Evolutionary conservation across 2,888 invertebrate species (phyloP), one percentile per base, ranked within the genome.

Genomic region (Blastobasis adustella): DNA sequence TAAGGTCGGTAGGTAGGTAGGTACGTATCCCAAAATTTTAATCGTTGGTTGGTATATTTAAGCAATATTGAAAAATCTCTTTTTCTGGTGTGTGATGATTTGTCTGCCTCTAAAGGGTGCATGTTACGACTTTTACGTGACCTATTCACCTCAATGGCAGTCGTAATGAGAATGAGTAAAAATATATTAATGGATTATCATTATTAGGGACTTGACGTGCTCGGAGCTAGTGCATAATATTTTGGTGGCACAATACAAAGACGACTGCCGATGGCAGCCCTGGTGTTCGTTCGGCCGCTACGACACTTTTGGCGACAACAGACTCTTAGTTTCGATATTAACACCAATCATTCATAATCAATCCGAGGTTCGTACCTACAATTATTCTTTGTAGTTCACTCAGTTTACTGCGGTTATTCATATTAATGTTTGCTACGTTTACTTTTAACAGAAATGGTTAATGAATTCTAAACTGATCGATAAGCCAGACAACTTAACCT

Each of bases 281-380:
- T 88, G 87, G 87, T 86, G 83, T 54, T 76, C 79, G 5, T 74
- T 82, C 42, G 79, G 72, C 49, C 60, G 77, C n/a, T 76, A 81
- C 56, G 76, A 86, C 49, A 78, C 82, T 0, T 86, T 87, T 53
- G 81, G 82, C 4, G 85, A 86, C 53, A 61, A 79, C 49, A 71
- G 87, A 5, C 76, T 67, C 23, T 62, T 86, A 36, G 57, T 82
- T 7, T 79, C 86, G 3, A 62, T 87, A 44, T 66, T 86, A n/a
- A 76, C 67, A 8, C 87, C 88, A 2, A 54, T 87, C 5, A 69
- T 79, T 57, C 54, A 76, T 0, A 86, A 78, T 4, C 82, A 84
- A 64, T 56, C 79, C 1, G 87, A 88, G 79, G 87, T 86, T 8
- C 36, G 46, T 51, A 46, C 23, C 4, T 36, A 46, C 23, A 46